A percentile compares a stretch with the other conserved stretches of the same genome.
Conservation (phyloP, 1,140 invertebrate genomes). For the Ostrea edulis region DNA sequence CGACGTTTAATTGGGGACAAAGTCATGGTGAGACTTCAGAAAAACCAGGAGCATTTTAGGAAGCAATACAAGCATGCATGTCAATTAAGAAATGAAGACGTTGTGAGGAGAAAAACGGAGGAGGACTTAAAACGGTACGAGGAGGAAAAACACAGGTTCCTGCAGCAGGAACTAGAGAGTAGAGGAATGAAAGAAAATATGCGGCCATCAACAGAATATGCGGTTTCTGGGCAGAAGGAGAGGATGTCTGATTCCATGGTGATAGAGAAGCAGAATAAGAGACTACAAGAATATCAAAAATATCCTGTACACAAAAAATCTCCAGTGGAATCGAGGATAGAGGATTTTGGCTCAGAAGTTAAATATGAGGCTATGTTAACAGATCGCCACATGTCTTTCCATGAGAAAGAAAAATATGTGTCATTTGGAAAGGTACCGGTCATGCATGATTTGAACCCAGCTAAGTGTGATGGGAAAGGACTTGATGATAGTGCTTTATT, state of each 20-base stretch:
- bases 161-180: neutral
- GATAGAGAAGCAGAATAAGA: neutral
- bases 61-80: constrained; percentile 36
- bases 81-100: neutral
- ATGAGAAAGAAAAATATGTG: neutral
- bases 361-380: neutral
- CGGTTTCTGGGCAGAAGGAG: neutral
- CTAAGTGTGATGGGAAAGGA: neutral
- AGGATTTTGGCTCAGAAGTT: neutral
- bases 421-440: neutral
- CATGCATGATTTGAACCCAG: neutral
- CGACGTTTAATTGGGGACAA: constrained; percentile 25
- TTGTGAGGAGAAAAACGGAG: neutral
- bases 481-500: neutral
- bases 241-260: neutral
- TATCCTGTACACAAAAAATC: neutral
- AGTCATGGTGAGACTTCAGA: neutral
- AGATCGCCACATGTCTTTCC: neutral
- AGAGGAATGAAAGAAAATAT: neutral
- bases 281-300: neutral
- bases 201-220: neutral
- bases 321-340: neutral
- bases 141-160: neutral
- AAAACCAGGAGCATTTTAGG: neutral
- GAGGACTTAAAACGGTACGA: neutral